Percentiles rank a stretch among this genome's conserved stretches.
Conservation (phyloP, 2,113 vertebrate genomes). For the Melospiza melodia region DNA sequence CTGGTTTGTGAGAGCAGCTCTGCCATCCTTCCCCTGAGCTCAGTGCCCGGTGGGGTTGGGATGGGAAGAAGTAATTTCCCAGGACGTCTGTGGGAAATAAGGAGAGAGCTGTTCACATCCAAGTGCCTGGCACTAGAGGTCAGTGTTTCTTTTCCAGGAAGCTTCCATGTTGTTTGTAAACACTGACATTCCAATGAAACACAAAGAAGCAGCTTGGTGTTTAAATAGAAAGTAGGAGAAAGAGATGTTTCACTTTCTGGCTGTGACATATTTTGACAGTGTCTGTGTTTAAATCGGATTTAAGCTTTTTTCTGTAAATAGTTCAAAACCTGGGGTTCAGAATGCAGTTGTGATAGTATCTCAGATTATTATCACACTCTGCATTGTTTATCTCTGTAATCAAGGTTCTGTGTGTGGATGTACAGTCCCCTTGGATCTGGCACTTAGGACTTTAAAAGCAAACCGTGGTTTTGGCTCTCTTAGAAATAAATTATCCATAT, state of each 20-base stretch:
- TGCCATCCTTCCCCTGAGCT: neutral
- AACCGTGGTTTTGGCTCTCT: neutral
- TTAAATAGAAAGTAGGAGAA: neutral
- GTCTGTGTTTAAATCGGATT: neutral
- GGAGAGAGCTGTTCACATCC: neutral
- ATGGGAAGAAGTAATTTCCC: neutral
- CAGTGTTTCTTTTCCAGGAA: slow-evolving; percentile 49
- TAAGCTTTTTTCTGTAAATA: neutral
- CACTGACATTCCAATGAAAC: neutral
- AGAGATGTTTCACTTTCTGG: neutral
- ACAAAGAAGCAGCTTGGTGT: neutral
- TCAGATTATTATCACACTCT: neutral
- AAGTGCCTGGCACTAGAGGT: slow-evolving; percentile 49
- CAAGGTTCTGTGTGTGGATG: neutral
- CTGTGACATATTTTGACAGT: neutral
- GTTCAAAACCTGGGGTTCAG: neutral
- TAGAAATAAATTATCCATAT: neutral
- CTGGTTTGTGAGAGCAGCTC: neutral
- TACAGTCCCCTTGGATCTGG: neutral
- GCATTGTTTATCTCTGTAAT: neutral
- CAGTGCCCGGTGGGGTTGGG: accelerated
- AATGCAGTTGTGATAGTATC: neutral
- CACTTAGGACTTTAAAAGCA: neutral
- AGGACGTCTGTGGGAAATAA: neutral
- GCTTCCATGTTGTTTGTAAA: slow-evolving; percentile 39